A percentile compares a stretch with the other conserved stretches of the same genome.
These are phyloP conservation scores for Euborellia annulipes DNA, from an alignment of 1,140 invertebrate genomes.

Conservation along the genomic window DNA sequence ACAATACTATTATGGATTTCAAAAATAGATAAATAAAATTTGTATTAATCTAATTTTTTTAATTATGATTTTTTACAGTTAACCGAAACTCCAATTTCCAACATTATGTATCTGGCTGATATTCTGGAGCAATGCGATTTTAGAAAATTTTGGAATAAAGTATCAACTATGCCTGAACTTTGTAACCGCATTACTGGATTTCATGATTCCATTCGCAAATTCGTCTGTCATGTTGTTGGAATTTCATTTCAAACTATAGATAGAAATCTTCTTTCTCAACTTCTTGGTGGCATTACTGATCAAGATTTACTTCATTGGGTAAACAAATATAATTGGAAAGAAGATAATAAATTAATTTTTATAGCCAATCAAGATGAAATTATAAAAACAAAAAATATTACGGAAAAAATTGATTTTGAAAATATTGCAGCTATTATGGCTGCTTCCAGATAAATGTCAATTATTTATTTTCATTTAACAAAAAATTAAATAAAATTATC, in stretches of 20 bases:
- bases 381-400: constrained; percentile 97
- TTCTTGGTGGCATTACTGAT: constrained; percentile 74
- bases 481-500: too few relatives aligned
- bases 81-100: constrained; percentile 62
- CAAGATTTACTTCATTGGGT: not conserved
- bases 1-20: too few relatives aligned
- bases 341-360: constrained; percentile 54
- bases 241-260: constrained; percentile 95
- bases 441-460: constrained; percentile 26
- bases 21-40: too few relatives aligned
- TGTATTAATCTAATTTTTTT: not conserved
- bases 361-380: constrained; percentile 92
- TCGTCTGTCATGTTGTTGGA: constrained; percentile 92
- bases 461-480: too few relatives aligned
- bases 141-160: constrained; percentile 70
- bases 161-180: constrained; percentile 51
- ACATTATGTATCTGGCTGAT: constrained; percentile 78
- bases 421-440: constrained; percentile 81
- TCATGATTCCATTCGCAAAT: constrained; percentile 91
- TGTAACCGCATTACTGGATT: constrained; percentile 72
- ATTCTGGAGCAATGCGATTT: constrained; percentile 89
- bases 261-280: constrained; percentile 56
- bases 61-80: constrained; percentile 39
- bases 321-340: constrained; percentile 28
- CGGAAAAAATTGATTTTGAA: constrained; percentile 96